Evolutionary conservation across 2,888 invertebrate species (phyloP).

Genomic region (Phaedon cochleariae): DNA sequence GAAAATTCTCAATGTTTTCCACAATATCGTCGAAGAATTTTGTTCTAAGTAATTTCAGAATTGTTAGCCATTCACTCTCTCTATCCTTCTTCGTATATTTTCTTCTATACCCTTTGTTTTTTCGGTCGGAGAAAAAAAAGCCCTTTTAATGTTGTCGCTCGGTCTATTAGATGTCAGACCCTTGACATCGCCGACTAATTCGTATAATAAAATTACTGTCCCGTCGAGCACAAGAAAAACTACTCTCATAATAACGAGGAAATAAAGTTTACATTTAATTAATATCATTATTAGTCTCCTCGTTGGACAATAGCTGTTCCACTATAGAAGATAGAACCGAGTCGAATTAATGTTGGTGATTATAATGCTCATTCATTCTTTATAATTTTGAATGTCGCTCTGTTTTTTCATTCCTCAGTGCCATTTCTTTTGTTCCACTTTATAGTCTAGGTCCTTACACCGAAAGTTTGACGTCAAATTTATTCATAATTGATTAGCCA

Average conservation of each 20-base stretch:
- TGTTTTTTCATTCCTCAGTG: too few species aligned
- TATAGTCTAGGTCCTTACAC: too few species aligned
- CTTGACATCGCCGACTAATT: constrained; percentile 42
- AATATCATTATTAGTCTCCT: constrained; percentile 32
- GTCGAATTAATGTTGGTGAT: background rate
- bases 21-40: too few species aligned
- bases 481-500: too few species aligned
- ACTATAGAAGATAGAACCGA: background rate
- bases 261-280: constrained; percentile 41
- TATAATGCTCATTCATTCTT: too few species aligned
- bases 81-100: constrained; percentile 40
- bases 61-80: constrained; percentile 18
- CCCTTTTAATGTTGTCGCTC: constrained; percentile 39
- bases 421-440: too few species aligned
- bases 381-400: too few species aligned
- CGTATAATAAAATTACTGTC: constrained; percentile 44
- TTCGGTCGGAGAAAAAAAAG: constrained; percentile 29
- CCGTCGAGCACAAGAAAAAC: constrained; percentile 28
- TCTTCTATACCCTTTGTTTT: constrained; percentile 30
- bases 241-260: constrained; percentile 36
- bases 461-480: too few species aligned
- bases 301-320: background rate
- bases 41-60: too few species aligned
- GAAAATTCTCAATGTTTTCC: too few species aligned
- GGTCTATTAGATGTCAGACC: constrained; percentile 33